Evolutionary conservation across 2,888 invertebrate genomes (phyloP).

Genomic region (Adela reaumurella): DNA sequence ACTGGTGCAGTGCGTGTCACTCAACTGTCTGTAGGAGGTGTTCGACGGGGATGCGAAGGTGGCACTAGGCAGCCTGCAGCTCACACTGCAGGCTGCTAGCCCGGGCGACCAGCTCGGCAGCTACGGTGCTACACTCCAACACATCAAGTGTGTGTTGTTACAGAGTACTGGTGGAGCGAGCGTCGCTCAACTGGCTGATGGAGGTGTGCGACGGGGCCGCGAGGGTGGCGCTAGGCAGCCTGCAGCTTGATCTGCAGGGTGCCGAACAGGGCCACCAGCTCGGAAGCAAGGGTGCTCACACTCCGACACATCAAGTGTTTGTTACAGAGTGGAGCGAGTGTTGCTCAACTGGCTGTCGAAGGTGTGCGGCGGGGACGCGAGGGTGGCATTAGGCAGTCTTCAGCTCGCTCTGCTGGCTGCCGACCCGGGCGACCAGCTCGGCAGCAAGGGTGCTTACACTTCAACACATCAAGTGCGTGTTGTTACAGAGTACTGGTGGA

Average conservation of each 20-base stretch:
- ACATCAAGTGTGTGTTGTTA: no score
- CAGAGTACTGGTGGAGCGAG: constrained; percentile 33
- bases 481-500: constrained; percentile 49
- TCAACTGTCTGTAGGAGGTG: constrained; percentile 69
- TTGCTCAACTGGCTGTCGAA: constrained; percentile 60
- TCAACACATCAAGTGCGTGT: constrained; percentile 66
- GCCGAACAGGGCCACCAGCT: no score
- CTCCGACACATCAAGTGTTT: no score
- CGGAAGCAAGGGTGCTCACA: no score
- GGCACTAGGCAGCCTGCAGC: constrained; percentile 71
- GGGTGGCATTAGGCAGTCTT: constrained; percentile 63
- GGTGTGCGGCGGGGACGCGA: constrained; percentile 67
- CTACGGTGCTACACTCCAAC: no score
- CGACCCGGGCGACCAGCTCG: constrained; percentile 21
- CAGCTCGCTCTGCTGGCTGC: constrained; percentile 62
- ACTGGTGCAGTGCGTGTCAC: no score
- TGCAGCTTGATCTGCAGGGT: no score
- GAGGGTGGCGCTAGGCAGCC: constrained; percentile 60
- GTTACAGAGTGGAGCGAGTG: constrained; percentile 32
- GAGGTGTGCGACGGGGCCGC: constrained; percentile 70
- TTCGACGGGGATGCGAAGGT: constrained; percentile 81
- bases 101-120: constrained; percentile 18
- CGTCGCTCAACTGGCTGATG: constrained; percentile 57
- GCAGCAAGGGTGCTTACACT: constrained; percentile 46
- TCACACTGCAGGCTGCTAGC: constrained; percentile 59